Evolutionary conservation across 2,797 vertebrate genomes (phyloP).

Genomic region (Acanthopagrus latus): DNA sequence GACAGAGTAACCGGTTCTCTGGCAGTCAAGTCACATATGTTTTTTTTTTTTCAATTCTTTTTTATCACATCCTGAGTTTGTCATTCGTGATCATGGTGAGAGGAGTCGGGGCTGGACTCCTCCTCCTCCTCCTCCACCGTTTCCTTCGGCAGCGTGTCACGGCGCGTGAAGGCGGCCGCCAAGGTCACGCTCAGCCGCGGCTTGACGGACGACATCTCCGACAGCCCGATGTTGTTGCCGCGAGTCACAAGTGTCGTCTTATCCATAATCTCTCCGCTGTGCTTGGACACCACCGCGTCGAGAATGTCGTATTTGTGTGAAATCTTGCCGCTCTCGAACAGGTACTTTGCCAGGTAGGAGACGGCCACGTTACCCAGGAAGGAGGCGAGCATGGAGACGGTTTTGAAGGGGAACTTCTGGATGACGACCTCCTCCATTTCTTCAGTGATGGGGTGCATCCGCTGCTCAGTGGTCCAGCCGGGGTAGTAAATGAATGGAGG

Average conservation of each 20-base stretch:
- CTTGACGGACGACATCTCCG: slow-evolving; percentile 93
- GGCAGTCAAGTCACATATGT: slow-evolving; percentile 28
- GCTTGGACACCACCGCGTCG: slow-evolving; percentile 93
- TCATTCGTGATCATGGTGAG: slow-evolving; percentile 88
- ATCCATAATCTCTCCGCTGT: slow-evolving; percentile 98
- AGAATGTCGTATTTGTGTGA: slow-evolving; percentile 95
- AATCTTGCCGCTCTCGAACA: slow-evolving; percentile 95
- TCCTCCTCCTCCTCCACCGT: slow-evolving; percentile 84
- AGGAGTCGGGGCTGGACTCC: slow-evolving; percentile 93
- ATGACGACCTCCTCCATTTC: slow-evolving; percentile 84
- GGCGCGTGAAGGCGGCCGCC: slow-evolving; percentile 93
- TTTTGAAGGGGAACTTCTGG: slow-evolving; percentile 97
- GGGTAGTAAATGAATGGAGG: slow-evolving; percentile 96
- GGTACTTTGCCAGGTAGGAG: slow-evolving; percentile 95
- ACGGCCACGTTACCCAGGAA: slow-evolving; percentile 91
- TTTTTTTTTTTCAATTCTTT: not conserved
- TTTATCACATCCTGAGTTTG: slow-evolving; percentile 41
- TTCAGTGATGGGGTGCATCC: slow-evolving; percentile 75
- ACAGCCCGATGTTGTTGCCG: slow-evolving; percentile 92
- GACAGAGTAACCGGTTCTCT: slow-evolving; percentile 29
- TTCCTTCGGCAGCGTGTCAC: slow-evolving; percentile 89
- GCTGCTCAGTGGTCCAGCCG: slow-evolving; percentile 88
- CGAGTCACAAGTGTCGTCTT: slow-evolving; percentile 95
- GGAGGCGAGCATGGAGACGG: slow-evolving; percentile 92
- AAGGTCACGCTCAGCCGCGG: slow-evolving; percentile 91